phyloP scores from a whole-genome alignment of 53 echinoderm and acorn worm genomes.

The Zoroaster sp. region DNA sequence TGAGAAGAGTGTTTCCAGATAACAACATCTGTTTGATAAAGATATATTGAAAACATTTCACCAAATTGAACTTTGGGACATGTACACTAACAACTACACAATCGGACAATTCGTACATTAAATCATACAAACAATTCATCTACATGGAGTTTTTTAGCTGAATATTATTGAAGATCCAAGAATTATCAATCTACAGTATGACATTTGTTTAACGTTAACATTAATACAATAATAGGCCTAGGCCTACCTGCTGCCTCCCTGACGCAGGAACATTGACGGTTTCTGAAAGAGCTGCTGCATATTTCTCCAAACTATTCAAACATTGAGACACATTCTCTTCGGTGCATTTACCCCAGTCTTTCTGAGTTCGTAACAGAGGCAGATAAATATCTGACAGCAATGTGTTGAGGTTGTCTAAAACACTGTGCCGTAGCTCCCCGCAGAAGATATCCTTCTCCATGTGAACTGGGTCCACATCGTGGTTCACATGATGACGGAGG shows the following conservation, averaged over 20 bases:
- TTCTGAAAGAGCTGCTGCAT: conserved; percentile 83
- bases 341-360: conserved; percentile 93
- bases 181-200: too few species aligned
- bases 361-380: conserved; percentile 88
- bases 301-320: conserved; percentile 81
- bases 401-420: conserved; percentile 92
- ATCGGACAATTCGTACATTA: too few species aligned
- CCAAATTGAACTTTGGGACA: too few species aligned
- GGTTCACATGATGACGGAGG: conserved; percentile 81
- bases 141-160: too few species aligned
- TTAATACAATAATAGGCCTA: too few species aligned
- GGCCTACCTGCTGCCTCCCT: conserved; percentile 91
- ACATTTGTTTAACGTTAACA: too few species aligned
- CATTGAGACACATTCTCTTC: conserved; percentile 90
- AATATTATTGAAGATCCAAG: too few species aligned
- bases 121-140: too few species aligned
- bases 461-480: conserved; percentile 93
- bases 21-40: too few species aligned
- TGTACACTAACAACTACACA: too few species aligned
- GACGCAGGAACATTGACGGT: conserved; percentile 89
- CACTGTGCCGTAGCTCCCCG: conserved; percentile 93
- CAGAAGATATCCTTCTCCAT: conserved; percentile 99
- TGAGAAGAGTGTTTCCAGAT: too few species aligned
- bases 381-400: conserved; percentile 91
- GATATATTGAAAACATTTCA: too few species aligned